Base-by-base conservation (phyloP, 1,140 invertebrate species). In the Calliphora vicina region DNA sequence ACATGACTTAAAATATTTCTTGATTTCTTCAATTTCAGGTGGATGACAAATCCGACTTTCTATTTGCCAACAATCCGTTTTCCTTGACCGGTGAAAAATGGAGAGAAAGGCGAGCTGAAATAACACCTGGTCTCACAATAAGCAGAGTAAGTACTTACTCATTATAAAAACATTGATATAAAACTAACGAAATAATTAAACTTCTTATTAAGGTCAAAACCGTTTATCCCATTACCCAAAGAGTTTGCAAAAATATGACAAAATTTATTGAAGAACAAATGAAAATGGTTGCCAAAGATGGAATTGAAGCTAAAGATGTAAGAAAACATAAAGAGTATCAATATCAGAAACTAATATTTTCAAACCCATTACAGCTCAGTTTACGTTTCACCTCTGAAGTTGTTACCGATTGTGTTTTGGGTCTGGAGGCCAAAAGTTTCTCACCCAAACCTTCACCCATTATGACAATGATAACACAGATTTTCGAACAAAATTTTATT, bases 61-160 rank as follows among this genome's bases (percentile, higher is more conserved):
- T 92, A 26, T 87, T 92, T 50, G 90, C 87, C 27, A 87, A 87
- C 25, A 92, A 92, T 86, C 91, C 91, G 0, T 92, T 92, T 83
- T 67, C 88, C 5, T 80, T 90, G 27, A 85, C 85, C 10, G 92
- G 91, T 17, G 88, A 91, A 17, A 83, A 86, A 61, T 94, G 94
- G 94, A 93, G 93, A 84, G 85, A 91, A 17, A 90, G 92, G 8
- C 86, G 93, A 35, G 88, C 88, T 10, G 91, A 93, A 80, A 88
- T 93, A 20, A 93, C 92, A 35, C 92, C 93, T 12, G 92, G 92
- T 2, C 91, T 94, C 72, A 93, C 92, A 10, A 88, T 88, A 8
- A 87, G 90, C 85, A 85, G 89, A 84, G 88, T 84, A 50, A 86
- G 88, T 74, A 23, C 43, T 72, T n/a, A n/a, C n/a, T n/a, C n/a